A percentile compares a stretch with the other conserved stretches of the same genome.
Evolutionary conservation across 1,140 invertebrate species (phyloP).

Genomic region (Saxidomus purpurata): DNA sequence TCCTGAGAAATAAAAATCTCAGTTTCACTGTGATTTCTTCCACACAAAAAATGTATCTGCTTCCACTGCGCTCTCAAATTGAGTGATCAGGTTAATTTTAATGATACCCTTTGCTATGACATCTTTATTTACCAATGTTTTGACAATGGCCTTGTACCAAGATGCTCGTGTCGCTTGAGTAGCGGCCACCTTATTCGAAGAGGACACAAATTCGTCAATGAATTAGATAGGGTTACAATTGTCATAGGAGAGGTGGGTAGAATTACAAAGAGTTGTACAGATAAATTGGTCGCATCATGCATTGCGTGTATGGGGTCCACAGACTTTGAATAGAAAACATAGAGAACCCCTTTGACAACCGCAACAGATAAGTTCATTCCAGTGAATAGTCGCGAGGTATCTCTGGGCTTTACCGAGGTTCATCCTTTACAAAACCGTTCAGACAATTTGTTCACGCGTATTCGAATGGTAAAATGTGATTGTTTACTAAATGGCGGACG

Average conservation of each 20-base stretch:
- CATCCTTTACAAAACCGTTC: constrained; percentile 2
- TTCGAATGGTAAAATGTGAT: constrained; percentile 11
- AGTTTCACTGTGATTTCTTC: constrained; percentile 18
- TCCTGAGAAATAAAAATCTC: background rate
- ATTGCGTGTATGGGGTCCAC: constrained; percentile 17
- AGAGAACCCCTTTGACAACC: constrained; percentile 8
- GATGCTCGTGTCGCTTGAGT: constrained; percentile 50
- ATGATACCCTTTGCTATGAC: constrained; percentile 54
- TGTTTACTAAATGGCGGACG: background rate
- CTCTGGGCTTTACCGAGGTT: background rate
- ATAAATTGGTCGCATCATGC: constrained; percentile 28
- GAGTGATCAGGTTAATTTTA: constrained; percentile 47
- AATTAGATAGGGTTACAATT: constrained; percentile 54
- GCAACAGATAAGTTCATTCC: background rate
- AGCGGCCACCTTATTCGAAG: background rate
- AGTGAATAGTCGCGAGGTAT: background rate
- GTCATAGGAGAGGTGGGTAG: background rate
- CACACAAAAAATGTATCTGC: constrained; percentile 19
- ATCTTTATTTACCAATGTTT: constrained; percentile 55
- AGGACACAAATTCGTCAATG: constrained; percentile 30
- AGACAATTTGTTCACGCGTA: constrained; percentile 24
- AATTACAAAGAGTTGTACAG: background rate
- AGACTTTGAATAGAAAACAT: constrained; percentile 10
- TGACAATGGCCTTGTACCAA: constrained; percentile 44
- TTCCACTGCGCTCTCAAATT: constrained; percentile 28